These are phyloP conservation scores for Hipparchia sbordonii DNA, from an alignment of 2,888 invertebrate species.

Conservation along the genomic window DNA sequence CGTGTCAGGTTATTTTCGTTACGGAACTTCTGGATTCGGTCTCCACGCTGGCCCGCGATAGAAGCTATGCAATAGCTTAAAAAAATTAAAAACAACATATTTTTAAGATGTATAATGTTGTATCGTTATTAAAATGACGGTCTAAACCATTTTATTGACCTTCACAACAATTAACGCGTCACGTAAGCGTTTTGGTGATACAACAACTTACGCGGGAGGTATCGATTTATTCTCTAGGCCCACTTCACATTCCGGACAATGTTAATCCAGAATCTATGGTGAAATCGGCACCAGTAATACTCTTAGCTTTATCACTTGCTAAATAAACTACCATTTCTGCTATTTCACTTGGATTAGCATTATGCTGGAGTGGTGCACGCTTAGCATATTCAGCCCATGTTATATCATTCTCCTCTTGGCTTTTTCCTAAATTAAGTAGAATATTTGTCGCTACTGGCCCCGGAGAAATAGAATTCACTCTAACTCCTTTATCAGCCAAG, in stretches of 20 bases:
- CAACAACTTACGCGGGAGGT: too few species aligned
- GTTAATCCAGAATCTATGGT: slow-evolving; percentile 28
- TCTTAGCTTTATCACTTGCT: slow-evolving; percentile 55
- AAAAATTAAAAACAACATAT: too few species aligned
- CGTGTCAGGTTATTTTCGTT: too few species aligned
- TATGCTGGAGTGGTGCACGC: slow-evolving; percentile 40
- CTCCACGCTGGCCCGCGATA: too few species aligned
- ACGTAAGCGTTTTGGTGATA: too few species aligned
- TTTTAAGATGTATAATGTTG: too few species aligned
- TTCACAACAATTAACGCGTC: too few species aligned
- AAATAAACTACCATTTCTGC: slow-evolving; percentile 51
- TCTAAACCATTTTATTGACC: too few species aligned
- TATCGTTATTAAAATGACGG: too few species aligned
- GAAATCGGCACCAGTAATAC: slow-evolving; percentile 52
- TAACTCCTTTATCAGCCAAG: slow-evolving; percentile 79
- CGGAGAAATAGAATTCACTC: slow-evolving; percentile 88
- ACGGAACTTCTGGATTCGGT: too few species aligned
- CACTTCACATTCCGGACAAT: neutral
- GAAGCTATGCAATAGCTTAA: too few species aligned
- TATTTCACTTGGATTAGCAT: slow-evolving; percentile 48
- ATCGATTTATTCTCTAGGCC: too few species aligned
- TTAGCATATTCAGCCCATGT: slow-evolving; percentile 31
- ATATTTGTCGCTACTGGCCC: slow-evolving; percentile 82
- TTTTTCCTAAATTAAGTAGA: slow-evolving; percentile 39
- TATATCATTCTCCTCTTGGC: slow-evolving; percentile 41